phyloP scores from a whole-genome alignment of 2,797 vertebrate species.

The Peromyscus aztecus region DNA sequence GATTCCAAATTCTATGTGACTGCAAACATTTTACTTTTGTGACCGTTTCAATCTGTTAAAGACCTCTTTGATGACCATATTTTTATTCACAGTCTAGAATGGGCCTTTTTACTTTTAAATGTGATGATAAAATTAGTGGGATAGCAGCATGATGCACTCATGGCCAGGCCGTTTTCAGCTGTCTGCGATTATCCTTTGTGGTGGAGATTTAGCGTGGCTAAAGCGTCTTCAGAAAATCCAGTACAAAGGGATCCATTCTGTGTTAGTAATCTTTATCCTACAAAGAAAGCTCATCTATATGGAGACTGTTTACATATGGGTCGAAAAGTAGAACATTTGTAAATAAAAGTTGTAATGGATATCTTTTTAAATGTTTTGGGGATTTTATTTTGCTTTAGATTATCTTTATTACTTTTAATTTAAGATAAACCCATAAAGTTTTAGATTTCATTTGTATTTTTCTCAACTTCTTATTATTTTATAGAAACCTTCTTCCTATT shows the following conservation, averaged over 20 bases:
- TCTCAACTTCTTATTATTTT: constrained; percentile 73
- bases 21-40: constrained; percentile 1
- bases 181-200: background rate
- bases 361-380: constrained; percentile 62
- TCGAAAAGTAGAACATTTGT: constrained; percentile 47
- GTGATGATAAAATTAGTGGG: background rate
- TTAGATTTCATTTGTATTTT: constrained; percentile 71
- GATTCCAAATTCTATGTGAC: constrained; percentile 21
- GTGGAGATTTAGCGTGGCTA: background rate
- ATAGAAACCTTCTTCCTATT: constrained; percentile 97
- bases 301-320: background rate
- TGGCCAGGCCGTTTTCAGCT: background rate
- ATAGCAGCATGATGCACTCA: background rate
- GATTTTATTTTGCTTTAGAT: constrained; percentile 71
- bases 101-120: background rate
- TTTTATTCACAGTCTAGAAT: constrained; percentile 9
- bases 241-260: background rate
- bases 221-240: background rate
- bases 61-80: background rate
- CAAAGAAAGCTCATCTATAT: background rate
- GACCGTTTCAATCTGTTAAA: background rate
- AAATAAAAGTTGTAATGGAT: constrained; percentile 60
- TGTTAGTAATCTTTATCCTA: constrained; percentile 26
- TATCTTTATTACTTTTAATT: constrained; percentile 63
- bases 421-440: constrained; percentile 60